Percentiles rank a stretch among this genome's conserved stretches.
Evolutionary conservation across 2,113 vertebrate genomes (phyloP).

Genomic region (Oenanthe melanoleuca): DNA sequence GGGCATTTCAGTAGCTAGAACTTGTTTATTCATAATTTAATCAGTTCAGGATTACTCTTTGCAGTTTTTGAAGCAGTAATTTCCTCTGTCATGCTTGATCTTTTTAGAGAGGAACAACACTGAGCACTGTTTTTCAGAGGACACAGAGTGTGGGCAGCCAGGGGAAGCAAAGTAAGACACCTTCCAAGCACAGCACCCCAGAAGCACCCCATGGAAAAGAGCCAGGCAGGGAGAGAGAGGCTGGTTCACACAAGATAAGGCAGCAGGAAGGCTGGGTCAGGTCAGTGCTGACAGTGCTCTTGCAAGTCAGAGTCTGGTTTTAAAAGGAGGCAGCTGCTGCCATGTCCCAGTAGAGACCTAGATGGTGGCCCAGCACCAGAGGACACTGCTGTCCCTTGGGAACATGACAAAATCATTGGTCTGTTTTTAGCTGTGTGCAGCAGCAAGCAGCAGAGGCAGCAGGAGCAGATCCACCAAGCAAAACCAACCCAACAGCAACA

Average conservation of each 20-base stretch:
- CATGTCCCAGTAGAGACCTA: neutral
- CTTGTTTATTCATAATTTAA: neutral
- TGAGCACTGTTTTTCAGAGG: neutral
- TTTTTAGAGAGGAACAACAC: neutral
- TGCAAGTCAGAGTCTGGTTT: neutral
- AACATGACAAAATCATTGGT: neutral
- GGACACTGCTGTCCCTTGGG: neutral
- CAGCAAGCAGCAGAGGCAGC: neutral
- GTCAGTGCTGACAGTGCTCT: neutral
- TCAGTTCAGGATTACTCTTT: neutral
- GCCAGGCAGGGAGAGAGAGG: neutral
- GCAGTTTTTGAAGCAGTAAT: neutral
- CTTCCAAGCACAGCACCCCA: neutral
- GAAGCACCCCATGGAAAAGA: neutral
- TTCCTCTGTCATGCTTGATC: neutral
- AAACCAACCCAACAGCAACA: neutral
- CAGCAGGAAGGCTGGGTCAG: neutral
- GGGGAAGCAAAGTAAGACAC: neutral
- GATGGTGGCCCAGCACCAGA: neutral
- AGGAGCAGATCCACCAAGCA: neutral
- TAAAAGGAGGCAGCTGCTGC: slow-evolving; percentile 3
- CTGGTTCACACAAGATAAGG: neutral
- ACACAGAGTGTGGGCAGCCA: neutral
- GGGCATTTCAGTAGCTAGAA: neutral
- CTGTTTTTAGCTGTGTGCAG: neutral